Percentiles rank a stretch among this genome's conserved stretches.
These are phyloP conservation scores for Shargacucullia verbasci DNA, from an alignment of 2,888 invertebrate genomes.

Conservation along the genomic window DNA sequence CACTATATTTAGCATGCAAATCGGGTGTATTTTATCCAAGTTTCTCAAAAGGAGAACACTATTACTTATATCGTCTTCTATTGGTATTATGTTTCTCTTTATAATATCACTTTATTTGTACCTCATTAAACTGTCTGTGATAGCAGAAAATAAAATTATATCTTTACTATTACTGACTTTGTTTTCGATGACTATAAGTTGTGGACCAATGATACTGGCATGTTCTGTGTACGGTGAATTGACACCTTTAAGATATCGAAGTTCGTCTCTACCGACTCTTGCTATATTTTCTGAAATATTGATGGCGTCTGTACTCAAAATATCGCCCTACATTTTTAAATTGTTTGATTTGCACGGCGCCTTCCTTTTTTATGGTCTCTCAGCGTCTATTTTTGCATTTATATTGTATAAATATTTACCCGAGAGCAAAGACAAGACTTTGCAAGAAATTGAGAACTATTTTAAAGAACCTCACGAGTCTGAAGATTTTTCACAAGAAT, in stretches of 20 bases:
- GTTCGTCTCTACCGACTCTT: constrained; percentile 53
- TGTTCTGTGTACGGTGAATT: constrained; percentile 64
- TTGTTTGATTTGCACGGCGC: constrained; percentile 58
- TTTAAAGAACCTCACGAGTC: constrained; percentile 42
- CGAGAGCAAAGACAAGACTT: constrained; percentile 65
- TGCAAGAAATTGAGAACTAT: constrained; percentile 60
- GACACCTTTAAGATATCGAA: constrained; percentile 59
- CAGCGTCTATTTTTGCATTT: constrained; percentile 54
- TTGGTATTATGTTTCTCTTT: constrained; percentile 61
- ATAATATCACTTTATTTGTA: constrained; percentile 64
- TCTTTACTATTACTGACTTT: constrained; percentile 59
- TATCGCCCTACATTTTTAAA: constrained; percentile 60
- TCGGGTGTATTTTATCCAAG: constrained; percentile 58
- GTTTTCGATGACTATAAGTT: constrained; percentile 63
- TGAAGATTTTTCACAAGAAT: constrained; percentile 24
- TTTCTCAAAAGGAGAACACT: constrained; percentile 59
- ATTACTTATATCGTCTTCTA: constrained; percentile 54
- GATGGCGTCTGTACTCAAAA: constrained; percentile 59
- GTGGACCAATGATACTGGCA: constrained; percentile 65
- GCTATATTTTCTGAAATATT: constrained; percentile 54
- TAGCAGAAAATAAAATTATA: constrained; percentile 56
- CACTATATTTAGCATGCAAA: constrained; percentile 60
- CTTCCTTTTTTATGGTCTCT: constrained; percentile 61
- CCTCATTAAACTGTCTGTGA: constrained; percentile 53
- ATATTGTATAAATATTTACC: constrained; percentile 61